phyloP scores from a whole-genome alignment of 2,113 vertebrate genomes.

The Lampris incognitus region DNA sequence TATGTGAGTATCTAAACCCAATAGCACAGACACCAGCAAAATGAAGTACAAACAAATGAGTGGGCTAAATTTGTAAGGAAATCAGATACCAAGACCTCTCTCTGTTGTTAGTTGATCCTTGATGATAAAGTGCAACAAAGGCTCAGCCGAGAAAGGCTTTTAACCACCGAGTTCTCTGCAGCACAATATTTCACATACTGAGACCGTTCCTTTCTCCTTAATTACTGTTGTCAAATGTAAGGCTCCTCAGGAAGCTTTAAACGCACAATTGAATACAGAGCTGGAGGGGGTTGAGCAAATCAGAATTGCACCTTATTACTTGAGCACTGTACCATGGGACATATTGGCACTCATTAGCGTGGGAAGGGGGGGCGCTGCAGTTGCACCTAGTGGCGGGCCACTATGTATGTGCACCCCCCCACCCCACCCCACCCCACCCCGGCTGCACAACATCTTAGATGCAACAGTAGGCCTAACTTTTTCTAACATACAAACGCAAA shows the following conservation, averaged over 20 bases:
- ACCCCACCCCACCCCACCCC: too few species aligned
- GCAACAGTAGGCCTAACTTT: too few species aligned
- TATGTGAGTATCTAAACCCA: conserved; percentile 20
- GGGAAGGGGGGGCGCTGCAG: too few species aligned
- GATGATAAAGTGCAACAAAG: conserved; percentile 49
- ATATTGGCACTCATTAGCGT: not conserved
- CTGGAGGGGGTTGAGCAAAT: conserved; percentile 52
- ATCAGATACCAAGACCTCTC: conserved; percentile 41
- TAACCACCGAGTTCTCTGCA: conserved; percentile 58
- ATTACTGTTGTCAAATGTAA: conserved; percentile 59
- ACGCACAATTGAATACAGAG: conserved; percentile 54
- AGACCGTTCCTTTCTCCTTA: conserved; percentile 59
- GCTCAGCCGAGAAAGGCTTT: conserved; percentile 56
- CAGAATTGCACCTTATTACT: conserved; percentile 45
- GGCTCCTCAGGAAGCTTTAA: conserved; percentile 42
- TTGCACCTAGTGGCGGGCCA: too few species aligned
- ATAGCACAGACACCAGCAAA: conserved; percentile 31
- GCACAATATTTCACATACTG: conserved; percentile 69
- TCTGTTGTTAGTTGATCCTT: conserved; percentile 49
- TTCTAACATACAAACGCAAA: too few species aligned
- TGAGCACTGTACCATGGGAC: conserved; percentile 30
- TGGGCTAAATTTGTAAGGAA: conserved; percentile 58
- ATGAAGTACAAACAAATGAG: conserved; percentile 45
- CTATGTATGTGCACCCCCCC: too few species aligned
- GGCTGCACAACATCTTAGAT: too few species aligned